A percentile compares a stretch with the other conserved stretches of the same genome.
Evolutionary conservation across 1,140 invertebrate species (phyloP).

Genomic region (Pachypsylla venusta): DNA sequence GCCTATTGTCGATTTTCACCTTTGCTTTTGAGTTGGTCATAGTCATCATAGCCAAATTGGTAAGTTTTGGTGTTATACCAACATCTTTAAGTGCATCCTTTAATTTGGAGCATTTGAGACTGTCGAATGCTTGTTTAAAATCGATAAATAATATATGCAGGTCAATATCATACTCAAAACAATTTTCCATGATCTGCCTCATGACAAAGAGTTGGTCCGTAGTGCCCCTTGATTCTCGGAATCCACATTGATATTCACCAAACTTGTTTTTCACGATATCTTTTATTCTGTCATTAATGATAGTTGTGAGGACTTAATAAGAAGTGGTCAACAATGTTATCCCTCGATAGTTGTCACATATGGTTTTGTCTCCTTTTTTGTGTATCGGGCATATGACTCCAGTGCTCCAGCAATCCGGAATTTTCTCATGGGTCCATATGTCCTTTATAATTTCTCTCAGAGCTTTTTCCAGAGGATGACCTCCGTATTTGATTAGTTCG

Average conservation of each 20-base stretch:
- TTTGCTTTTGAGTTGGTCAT: too few relatives aligned
- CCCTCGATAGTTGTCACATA: slow-evolving; percentile 18
- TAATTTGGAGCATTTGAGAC: too few relatives aligned
- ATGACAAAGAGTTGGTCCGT: slow-evolving; percentile 15
- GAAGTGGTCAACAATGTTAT: slow-evolving; percentile 15
- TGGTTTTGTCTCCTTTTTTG: slow-evolving; percentile 18
- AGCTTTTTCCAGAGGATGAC: not conserved
- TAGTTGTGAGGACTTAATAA: slow-evolving; percentile 15
- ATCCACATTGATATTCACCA: slow-evolving; percentile 15
- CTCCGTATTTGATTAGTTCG: slow-evolving; percentile 11
- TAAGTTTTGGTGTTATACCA: too few relatives aligned
- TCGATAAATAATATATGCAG: too few relatives aligned
- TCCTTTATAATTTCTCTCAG: not conserved
- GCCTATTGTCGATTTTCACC: too few relatives aligned
- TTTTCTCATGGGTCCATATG: slow-evolving; percentile 18
- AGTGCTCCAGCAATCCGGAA: slow-evolving; percentile 13
- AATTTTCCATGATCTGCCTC: slow-evolving; percentile 13
- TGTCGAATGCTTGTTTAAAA: too few relatives aligned
- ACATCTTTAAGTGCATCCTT: too few relatives aligned
- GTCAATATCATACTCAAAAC: not conserved
- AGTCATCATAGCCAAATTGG: too few relatives aligned
- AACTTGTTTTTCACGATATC: not conserved
- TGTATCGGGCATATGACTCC: slow-evolving; percentile 12
- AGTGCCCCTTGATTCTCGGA: slow-evolving; percentile 12
- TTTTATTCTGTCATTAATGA: not conserved